A percentile compares a stretch with the other conserved stretches of the same genome.
Conservation (phyloP, 2,797 vertebrate genomes). For the Enteromius unitaeniatus region DNA sequence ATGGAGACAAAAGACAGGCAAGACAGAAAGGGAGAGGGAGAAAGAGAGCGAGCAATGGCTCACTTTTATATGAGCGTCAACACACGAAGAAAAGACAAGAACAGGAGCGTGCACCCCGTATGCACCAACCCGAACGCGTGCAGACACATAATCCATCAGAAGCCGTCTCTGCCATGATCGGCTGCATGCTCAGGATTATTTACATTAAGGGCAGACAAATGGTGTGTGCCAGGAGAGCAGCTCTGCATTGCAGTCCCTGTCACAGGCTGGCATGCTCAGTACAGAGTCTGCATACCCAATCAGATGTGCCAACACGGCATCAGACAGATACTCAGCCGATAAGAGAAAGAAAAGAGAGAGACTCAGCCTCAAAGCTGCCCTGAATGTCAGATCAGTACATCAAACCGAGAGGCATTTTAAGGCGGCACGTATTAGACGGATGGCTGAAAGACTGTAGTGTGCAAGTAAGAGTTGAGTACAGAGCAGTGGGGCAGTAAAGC, state of each 20-base stretch:
- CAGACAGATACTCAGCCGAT: conserved; percentile 62
- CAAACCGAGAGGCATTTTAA: conserved; percentile 46
- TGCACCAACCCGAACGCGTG: conserved; percentile 54
- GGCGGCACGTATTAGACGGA: conserved; percentile 28
- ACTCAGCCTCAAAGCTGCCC: conserved; percentile 55
- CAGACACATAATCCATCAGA: conserved; percentile 63
- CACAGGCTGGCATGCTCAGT: conserved; percentile 80
- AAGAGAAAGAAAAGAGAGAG: conserved; percentile 54
- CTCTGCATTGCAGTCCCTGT: conserved; percentile 83
- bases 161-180: conserved; percentile 44
- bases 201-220: conserved; percentile 65
- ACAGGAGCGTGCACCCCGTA: conserved; percentile 48
- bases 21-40: conserved; percentile 41
- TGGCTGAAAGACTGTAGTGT: conserved; percentile 52
- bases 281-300: conserved; percentile 80
- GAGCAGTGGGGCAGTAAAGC: conserved; percentile 60
- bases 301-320: conserved; percentile 72
- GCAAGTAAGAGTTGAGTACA: conserved; percentile 51
- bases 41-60: conserved; percentile 52
- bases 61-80: conserved; percentile 57
- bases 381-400: conserved; percentile 48
- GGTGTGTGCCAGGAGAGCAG: conserved; percentile 74
- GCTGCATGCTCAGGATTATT: conserved; percentile 62
- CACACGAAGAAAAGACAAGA: conserved; percentile 38
- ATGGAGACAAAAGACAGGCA: conserved; percentile 63